Evolutionary conservation across 2,888 invertebrate genomes (phyloP), one percentile per base, ranked within the genome.

Genomic region (Mystacides longicornis): DNA sequence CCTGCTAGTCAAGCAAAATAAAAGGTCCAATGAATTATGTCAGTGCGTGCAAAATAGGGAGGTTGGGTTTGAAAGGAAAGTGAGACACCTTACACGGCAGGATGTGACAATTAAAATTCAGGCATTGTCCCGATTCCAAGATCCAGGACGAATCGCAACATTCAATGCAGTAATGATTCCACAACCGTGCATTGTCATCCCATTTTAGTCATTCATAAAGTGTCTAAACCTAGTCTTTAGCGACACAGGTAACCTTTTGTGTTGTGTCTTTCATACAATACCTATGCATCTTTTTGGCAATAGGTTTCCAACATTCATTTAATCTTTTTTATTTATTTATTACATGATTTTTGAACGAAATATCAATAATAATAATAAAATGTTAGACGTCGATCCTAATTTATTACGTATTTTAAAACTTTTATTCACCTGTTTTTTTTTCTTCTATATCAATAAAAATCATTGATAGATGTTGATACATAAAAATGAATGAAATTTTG

Each of bases 71-170:
- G 43, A 33, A 37, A 37, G 16, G 37, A 37, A 37, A 37, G 37
- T 37, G 16, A 37, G 14, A 51, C 60, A 60, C 60, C 60, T 61
- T 60, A 56, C 67, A 72, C 75, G 75, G 73, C 77, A 77, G 77
- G 77, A 77, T 75, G 76, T 75, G 75, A 77, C 75, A 74, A 77
- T 77, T 77, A 59, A 45, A 77, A 69, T 69, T 37, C 60, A 70
- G 67, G 72, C 72, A 75, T 76, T 75, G 75, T 75, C 37, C 37
- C 4, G 14, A n/a, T 37, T 37, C 37, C 37, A 37, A 14, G 37
- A 37, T 54, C 54, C 48, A 49, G 33, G 49, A 37, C 4, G 37
- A 37, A 37, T 37, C 37, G n/a, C n/a, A n/a, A n/a, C n/a, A 37
- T 37, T 16, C 37, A 37, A 37, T 37, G 16, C 37, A 37, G n/a